Evolutionary conservation across 2,113 vertebrate species (phyloP).

Genomic region (Thermophis baileyi): DNA sequence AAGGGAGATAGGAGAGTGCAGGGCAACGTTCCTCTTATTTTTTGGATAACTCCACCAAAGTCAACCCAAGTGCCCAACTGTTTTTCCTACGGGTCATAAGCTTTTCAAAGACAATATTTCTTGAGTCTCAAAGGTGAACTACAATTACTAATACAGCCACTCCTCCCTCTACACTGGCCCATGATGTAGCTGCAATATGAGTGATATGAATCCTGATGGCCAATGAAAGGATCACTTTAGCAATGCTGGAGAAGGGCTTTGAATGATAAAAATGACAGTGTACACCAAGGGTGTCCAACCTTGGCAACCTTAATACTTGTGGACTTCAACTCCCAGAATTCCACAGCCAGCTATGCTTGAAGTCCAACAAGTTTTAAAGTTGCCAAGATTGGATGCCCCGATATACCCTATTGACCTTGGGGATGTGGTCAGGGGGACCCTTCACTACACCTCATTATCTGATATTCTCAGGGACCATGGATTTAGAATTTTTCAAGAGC

Average conservation of each 20-base stretch:
- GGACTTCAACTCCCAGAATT: neutral
- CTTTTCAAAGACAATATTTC: neutral
- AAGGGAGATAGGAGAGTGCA: neutral
- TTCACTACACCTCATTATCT: neutral
- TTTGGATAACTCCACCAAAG: neutral
- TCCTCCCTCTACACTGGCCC: neutral
- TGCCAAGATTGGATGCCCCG: neutral
- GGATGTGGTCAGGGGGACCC: constrained; percentile 27
- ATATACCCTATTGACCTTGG: neutral
- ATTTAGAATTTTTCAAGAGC: constrained; percentile 37
- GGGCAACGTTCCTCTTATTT: neutral
- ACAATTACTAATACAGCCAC: neutral
- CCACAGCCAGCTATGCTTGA: neutral
- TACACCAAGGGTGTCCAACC: neutral
- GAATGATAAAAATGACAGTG: neutral
- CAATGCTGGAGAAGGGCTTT: neutral
- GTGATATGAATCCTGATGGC: neutral
- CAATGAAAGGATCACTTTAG: neutral
- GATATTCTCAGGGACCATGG: constrained; percentile 15
- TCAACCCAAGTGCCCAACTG: neutral
- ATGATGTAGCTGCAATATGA: neutral
- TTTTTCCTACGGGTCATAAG: neutral
- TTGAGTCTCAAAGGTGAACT: neutral
- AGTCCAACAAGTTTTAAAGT: neutral
- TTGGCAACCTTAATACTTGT: neutral